Conservation (phyloP, 2,888 invertebrate species). For the Spodoptera littoralis region DNA sequence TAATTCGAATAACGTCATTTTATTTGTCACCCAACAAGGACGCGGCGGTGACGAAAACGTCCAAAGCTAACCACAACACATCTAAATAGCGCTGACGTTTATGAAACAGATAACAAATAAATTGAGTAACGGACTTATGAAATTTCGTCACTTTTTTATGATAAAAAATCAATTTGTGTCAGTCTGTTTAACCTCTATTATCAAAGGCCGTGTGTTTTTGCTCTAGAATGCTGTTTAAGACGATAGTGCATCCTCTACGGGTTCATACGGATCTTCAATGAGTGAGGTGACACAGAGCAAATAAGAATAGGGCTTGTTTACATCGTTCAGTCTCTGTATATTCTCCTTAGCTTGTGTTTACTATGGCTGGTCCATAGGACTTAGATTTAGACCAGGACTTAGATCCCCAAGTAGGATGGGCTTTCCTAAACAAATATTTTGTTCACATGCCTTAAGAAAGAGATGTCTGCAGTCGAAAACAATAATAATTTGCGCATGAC, state of each 20-base stretch:
- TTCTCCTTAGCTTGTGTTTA: too few relatives aligned
- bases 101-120: slow-evolving; percentile 75
- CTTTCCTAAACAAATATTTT: too few relatives aligned
- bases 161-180: slow-evolving; percentile 87
- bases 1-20: too few relatives aligned
- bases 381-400: too few relatives aligned
- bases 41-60: slow-evolving; percentile 6
- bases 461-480: too few relatives aligned
- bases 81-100: slow-evolving; percentile 75
- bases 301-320: too few relatives aligned
- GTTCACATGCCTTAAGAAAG: too few relatives aligned
- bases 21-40: too few relatives aligned
- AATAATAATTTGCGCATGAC: too few relatives aligned
- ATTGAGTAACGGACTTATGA: slow-evolving; percentile 75
- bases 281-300: neutral
- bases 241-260: slow-evolving; percentile 32
- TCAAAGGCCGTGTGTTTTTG: slow-evolving; percentile 51
- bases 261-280: slow-evolving; percentile 1
- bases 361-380: too few relatives aligned
- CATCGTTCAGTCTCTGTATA: too few relatives aligned
- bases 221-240: slow-evolving; percentile 44
- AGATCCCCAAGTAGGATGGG: too few relatives aligned
- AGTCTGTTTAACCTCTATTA: slow-evolving; percentile 62
- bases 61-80: slow-evolving; percentile 36
- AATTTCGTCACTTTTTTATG: slow-evolving; percentile 77